phyloP scores from a whole-genome alignment of 2,888 invertebrate genomes.

The Liopterus haemorrhoidalis region DNA sequence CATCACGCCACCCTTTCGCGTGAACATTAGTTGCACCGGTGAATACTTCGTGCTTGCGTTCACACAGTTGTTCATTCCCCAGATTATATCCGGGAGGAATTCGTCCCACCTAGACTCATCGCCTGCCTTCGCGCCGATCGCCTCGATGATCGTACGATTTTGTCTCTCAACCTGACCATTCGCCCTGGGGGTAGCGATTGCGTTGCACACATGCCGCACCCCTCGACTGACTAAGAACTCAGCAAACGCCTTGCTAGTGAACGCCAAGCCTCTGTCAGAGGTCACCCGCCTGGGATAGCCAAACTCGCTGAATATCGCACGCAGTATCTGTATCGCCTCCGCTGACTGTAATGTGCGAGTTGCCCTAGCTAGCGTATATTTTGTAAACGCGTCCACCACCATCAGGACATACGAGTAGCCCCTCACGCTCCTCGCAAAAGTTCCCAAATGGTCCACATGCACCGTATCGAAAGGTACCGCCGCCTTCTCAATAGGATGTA shows the following conservation, averaged over 20 bases:
- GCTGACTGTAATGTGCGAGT: conserved; percentile 3
- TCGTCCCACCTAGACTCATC: conserved; percentile 35
- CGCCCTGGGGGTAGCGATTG: conserved; percentile 29
- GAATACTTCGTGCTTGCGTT: conserved; percentile 32
- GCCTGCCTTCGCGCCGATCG: conserved; percentile 31
- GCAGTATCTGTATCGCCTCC: conserved; percentile 9
- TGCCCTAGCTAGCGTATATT: conserved; percentile 23
- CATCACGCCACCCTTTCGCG: conserved; percentile 27
- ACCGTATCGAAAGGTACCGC: conserved; percentile 26
- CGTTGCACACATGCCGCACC: conserved; percentile 25
- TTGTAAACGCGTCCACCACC: conserved; percentile 29
- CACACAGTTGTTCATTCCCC: conserved; percentile 35
- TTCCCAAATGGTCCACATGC: conserved; percentile 31
- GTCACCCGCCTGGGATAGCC: conserved; percentile 28
- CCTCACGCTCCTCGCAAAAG: conserved; percentile 23
- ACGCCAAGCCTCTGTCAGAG: conserved; percentile 28
- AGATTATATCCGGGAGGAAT: conserved; percentile 32
- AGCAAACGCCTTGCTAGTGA: conserved; percentile 23
- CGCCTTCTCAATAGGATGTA: conserved; percentile 29
- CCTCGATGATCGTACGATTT: conserved; percentile 34
- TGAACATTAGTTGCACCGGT: conserved; percentile 33
- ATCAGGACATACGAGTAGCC: conserved; percentile 28
- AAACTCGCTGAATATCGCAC: conserved; percentile 19
- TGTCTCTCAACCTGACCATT: too few relatives aligned
- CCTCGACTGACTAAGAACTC: conserved; percentile 21